Evolutionary conservation across 2,797 vertebrate genomes (phyloP).

Genomic region (Limosa lapponica): DNA sequence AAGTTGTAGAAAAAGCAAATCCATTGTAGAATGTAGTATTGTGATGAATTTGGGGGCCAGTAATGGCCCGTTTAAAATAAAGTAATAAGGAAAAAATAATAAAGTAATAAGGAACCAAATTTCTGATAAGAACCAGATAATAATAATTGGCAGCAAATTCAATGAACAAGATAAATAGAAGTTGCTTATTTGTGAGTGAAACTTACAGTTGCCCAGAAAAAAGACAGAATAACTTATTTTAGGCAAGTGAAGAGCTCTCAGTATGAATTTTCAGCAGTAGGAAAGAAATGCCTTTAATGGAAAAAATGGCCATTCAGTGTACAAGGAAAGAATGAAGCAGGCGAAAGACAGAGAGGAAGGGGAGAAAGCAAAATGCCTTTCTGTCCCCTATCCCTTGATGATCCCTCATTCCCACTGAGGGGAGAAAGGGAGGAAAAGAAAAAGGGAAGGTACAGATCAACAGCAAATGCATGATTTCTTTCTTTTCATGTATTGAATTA

Average conservation of each 20-base stretch:
- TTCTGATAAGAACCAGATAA: background rate
- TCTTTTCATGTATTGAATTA: background rate
- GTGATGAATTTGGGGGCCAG: background rate
- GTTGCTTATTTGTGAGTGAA: background rate
- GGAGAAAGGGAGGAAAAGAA: background rate
- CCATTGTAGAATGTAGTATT: background rate
- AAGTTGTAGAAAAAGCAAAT: background rate
- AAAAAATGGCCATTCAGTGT: background rate
- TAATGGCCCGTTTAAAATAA: background rate
- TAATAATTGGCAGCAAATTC: background rate
- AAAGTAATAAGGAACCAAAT: background rate
- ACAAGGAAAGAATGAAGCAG: background rate
- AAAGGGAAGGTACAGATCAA: background rate
- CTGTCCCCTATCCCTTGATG: background rate
- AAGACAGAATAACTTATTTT: background rate
- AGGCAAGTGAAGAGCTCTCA: background rate
- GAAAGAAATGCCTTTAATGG: background rate
- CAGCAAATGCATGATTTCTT: background rate
- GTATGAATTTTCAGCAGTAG: background rate
- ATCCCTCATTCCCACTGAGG: background rate
- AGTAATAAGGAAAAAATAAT: background rate
- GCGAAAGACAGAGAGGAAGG: background rate
- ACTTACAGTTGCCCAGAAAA: background rate
- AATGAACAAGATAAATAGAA: background rate
- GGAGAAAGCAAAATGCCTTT: background rate